Evolutionary conservation across 2,797 vertebrate genomes (phyloP), one percentile per base, ranked within the genome.

Genomic region (Chrosomus eos): DNA sequence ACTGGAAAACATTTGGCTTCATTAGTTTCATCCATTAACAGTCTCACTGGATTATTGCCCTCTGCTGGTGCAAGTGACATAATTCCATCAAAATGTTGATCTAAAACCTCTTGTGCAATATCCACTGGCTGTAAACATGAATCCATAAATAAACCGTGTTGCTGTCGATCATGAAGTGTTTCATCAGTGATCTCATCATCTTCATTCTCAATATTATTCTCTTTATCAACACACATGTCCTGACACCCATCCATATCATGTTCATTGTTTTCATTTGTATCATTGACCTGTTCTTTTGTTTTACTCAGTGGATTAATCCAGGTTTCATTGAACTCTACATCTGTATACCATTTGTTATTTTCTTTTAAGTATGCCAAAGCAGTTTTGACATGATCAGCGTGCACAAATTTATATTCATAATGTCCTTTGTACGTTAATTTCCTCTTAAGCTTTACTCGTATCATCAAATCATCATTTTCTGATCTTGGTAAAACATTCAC

Each of bases 1-100:
- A 21, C 14, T 67, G 64, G 64, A 67, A 67, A 67, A 23, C 64
- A 36, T 11, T 67, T 67, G 2, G 66, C 66, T 38, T 67, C 19
- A 5, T 67, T 67, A 3, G 9, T 67, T 67, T 43, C 40, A 43
- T 43, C 40, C 40, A 43, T 43, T 43, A 43, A 11, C 11, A 43
- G 11, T 13, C 40, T 67, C 66, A 67, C 66, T 36, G 64, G 64
- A 19, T 51, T 86, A 13, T 87, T 89, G 1, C 81, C 81, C 68
- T 90, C 87, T 19, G 48, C 74, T 18, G 87, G 87, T 10, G 85
- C 87, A 6, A 88, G 4, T 64, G 40, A 43, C 40, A 43, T 43
- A 3, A 43, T 43, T 11, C 40, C 40, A 43, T 43, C 40, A 43
- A 43, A 43, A 43, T 43, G 40, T 43, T 13, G 40, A 1, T 43